Evolutionary conservation across 1,140 invertebrate genomes (phyloP), one percentile per base, ranked within the genome.

Genomic region (Pachyrhynchus sulphureomaculatus): DNA sequence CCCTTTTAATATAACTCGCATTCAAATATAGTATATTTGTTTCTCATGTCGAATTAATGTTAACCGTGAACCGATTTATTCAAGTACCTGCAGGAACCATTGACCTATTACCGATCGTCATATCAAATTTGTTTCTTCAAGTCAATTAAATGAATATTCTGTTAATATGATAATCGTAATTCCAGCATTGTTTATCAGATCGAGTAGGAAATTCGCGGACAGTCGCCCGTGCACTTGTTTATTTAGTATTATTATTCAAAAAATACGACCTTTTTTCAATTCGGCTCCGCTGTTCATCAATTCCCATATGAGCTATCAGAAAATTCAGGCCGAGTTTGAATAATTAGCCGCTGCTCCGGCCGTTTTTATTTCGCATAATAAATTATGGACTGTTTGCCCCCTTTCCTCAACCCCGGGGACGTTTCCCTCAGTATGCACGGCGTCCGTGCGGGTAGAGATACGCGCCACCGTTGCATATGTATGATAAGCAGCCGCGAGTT

Each of bases 391-490:
- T 17, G 57, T 17, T 34, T 8, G 15, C 29, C 34, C 17, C 41
- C 26, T 23, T 23, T 13, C 36, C 15, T 1, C 33, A 21, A 21
- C 51, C 29, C 24, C 20, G 4, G 33, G 6, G 9, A 18, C 29
- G 33, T 20, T 36, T 32, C 21, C 55, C 44, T 13, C 47, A 29
- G 9, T 37, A 32, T 51, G 57, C 45, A 49, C 34, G 23, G n/a
- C 45, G 13, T 36, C 26, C n/a, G 32, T 33, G 18, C 57, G 37
- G 57, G 57, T 41, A 36, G 57, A 59, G 57, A 59, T 59, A 59
- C 45, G 45, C 23, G 47, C 57, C 33, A 45, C 39, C 68, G 64
- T 68, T 69, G 68, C 68, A 69, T 68, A 69, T 69, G 68, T 67
- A 69, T 69, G 68, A 69, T 69, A 67, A 69, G 66, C 62, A 63